Evolutionary conservation across 2,888 invertebrate genomes (phyloP), one percentile per base, ranked within the genome.

Genomic region (Empis stercorea): DNA sequence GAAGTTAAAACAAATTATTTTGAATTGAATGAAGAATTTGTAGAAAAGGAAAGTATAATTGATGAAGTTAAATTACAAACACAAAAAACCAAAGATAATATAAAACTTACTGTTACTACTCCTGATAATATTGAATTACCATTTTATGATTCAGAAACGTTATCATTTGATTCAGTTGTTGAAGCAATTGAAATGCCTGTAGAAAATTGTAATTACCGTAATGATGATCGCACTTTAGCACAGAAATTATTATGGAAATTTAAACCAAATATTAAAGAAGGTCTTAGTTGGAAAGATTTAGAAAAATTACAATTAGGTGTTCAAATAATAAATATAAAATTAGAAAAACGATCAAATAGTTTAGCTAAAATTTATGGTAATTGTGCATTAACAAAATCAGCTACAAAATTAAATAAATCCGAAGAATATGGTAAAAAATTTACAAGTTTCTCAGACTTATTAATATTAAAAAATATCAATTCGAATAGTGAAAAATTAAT

Each of bases 91-190:
- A 47, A 54, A 41, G 51, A 53, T 3, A 50, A 43, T 36, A 66
- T 68, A 47, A 60, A 63, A 10, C 46, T 70, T 38, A 65, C 64
- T 1, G 52, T 70, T 3, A 70, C 69, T 3, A 62, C 65, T 20
- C 69, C 69, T 1, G 67, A 70, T 4, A 66, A 66, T 51, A 57
- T 64, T 4, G 66, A 66, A 54, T 40, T 66, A 47, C 56, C 56
- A 13, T 49, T 52, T 23, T 30, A 44, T 30, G 27, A 27, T 40
- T 6, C 11, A 27, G 48, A 43, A 43, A 45, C 39, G 4, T 43
- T 44, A 27, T 32, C 37, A 11, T 42, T 9, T 27, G 30, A 40
- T 5, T 23, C 36, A 10, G 64, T 60, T 41, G 55, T 63, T 36
- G 66, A 66, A 50, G 66, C 67, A 3, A 58, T 66, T 16, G 66